Base-by-base conservation (phyloP, 2,888 invertebrate species). In the Plutella xylostella region DNA sequence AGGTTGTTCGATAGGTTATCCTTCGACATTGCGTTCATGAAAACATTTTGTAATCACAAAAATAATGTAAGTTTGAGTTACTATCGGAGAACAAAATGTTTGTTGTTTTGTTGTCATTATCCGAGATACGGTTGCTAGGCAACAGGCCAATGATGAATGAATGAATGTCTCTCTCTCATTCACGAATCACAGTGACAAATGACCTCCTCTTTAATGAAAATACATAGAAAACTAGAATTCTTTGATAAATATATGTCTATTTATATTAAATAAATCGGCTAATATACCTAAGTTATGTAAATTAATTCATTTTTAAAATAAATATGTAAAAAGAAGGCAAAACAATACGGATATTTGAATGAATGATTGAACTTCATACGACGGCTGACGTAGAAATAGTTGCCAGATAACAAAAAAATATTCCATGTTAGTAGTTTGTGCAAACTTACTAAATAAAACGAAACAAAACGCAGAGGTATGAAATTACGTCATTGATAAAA, bases 401-500 rank as follows among this genome's bases (percentile, higher is more conserved):
- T 28, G 28, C 28, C 28, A 28, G 28, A 2, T 28, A 9, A 28
- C 6, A 28, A 34, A 17, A 15, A 34, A 15, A 15, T n/a, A 34
- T 34, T 34, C 15, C 28, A 12, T 28, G 4, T 28, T 28, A n/a
- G 28, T 28, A 28, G 28, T 12, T 12, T 28, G 11, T 28, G 6
- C 28, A 34, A 34, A 34, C 14, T 9, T 34, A 15, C 15, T 17
- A 4, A 15, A 15, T 33, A 33, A 33, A 74, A 65, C 68, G 45
- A 72, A 75, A 76, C 78, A 75, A 60, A 46, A 42, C 30, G 3
- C 42, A 11, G 7, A 25, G 39, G 15, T 42, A 45, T 28, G 41
- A 45, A 50, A 61, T 74, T 68, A 75, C 75, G 77, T 77, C 74
- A 76, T 60, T 56, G 66, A 62, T 68, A 74, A 73, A 77, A 74